These are phyloP conservation scores for Pollicipes pollicipes DNA, from an alignment of 1,140 invertebrate genomes.

Conservation along the genomic window DNA sequence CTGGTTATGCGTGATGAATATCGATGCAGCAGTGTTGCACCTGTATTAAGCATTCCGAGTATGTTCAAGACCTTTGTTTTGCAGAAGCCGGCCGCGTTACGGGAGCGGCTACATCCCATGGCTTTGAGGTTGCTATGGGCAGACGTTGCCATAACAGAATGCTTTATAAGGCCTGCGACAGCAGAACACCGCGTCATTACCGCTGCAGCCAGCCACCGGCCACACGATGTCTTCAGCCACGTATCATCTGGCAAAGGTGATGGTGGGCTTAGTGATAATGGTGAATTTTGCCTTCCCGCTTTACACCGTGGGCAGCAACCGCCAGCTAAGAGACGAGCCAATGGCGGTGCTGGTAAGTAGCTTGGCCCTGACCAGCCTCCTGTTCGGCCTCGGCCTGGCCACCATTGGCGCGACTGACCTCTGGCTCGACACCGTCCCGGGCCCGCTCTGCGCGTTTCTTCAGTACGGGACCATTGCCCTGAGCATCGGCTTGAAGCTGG, in stretches of 20 bases:
- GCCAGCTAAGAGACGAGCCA: neutral
- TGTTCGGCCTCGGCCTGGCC: neutral
- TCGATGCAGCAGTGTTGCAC: too few relatives aligned
- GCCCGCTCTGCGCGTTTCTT: neutral
- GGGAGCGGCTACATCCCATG: too few relatives aligned
- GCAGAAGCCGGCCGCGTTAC: too few relatives aligned
- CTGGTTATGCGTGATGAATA: too few relatives aligned
- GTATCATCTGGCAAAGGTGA: neutral
- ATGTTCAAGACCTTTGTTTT: too few relatives aligned
- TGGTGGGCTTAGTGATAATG: neutral
- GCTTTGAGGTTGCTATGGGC: too few relatives aligned
- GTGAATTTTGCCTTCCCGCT: neutral
- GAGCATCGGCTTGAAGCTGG: neutral
- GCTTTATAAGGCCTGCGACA: too few relatives aligned
- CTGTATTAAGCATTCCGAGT: too few relatives aligned
- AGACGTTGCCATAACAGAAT: too few relatives aligned
- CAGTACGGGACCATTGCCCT: neutral
- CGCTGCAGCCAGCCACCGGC: too few relatives aligned
- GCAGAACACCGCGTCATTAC: too few relatives aligned
- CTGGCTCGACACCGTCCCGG: neutral
- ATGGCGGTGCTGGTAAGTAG: neutral
- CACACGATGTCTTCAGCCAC: neutral
- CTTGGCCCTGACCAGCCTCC: neutral
- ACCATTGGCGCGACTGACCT: neutral
- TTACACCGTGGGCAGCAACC: neutral